These are phyloP conservation scores for Hydrochoerus hydrochaeris DNA, from an alignment of 2,113 vertebrate species.

Conservation along the genomic window DNA sequence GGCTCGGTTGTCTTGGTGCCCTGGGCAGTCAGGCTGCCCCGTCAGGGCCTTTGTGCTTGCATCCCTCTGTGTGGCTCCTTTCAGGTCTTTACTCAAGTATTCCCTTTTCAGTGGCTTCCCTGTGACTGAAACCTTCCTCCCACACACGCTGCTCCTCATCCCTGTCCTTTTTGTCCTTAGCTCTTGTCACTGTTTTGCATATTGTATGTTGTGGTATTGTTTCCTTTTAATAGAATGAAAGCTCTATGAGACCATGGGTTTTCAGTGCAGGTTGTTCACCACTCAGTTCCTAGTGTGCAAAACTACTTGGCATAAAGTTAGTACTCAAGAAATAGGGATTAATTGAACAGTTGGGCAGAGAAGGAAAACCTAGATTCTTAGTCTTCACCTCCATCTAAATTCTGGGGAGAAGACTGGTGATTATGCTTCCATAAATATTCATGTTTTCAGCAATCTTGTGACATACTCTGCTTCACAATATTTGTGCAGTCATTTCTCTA, in stretches of 20 bases:
- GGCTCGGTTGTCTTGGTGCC: neutral
- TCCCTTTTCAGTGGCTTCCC: neutral
- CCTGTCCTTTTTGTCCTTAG: neutral
- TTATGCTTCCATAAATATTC: neutral
- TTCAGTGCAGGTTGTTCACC: neutral
- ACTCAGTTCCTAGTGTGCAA: neutral
- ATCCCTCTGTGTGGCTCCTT: neutral
- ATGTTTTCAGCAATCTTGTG: neutral
- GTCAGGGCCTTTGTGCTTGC: neutral
- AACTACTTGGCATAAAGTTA: neutral
- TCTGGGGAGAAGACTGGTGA: neutral
- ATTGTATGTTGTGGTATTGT: neutral
- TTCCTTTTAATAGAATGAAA: constrained; percentile 8
- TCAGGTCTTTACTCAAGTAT: neutral
- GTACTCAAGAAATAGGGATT: neutral
- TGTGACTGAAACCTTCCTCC: neutral
- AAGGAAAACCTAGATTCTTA: neutral
- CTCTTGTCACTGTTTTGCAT: neutral
- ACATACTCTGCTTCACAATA: neutral
- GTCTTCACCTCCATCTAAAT: neutral
- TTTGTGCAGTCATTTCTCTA: constrained; percentile 23
- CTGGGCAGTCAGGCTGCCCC: neutral
- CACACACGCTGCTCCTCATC: neutral
- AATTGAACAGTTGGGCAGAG: neutral
- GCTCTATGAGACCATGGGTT: neutral